Conservation (phyloP, 2,888 invertebrate species). For the Hemithea aestivaria region DNA sequence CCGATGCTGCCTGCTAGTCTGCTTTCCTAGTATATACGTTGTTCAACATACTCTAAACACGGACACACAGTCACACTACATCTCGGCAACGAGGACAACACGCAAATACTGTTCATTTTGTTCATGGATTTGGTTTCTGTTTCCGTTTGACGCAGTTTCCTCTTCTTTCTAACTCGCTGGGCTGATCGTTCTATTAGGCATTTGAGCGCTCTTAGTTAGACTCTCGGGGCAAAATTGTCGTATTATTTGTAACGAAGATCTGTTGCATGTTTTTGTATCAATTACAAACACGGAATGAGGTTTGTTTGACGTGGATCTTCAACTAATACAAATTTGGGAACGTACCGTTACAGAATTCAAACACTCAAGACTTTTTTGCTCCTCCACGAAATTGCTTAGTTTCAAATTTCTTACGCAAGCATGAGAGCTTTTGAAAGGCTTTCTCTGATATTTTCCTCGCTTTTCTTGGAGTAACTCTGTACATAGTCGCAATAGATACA, state of each 20-base stretch:
- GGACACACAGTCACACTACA: conserved; percentile 36
- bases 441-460: conserved; percentile 27
- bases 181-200: conserved; percentile 21
- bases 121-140: conserved; percentile 17
- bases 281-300: too few species aligned
- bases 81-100: conserved; percentile 28
- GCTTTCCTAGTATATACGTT: conserved; percentile 33
- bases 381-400: conserved; percentile 23
- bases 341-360: conserved; percentile 9
- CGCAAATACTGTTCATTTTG: conserved; percentile 28
- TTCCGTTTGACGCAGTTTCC: conserved; percentile 22
- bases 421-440: conserved; percentile 27
- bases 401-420: conserved; percentile 24
- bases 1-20: conserved; percentile 32
- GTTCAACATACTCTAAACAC: conserved; percentile 23
- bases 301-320: too few species aligned
- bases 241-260: background rate
- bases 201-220: conserved; percentile 21
- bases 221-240: conserved; percentile 25
- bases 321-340: background rate
- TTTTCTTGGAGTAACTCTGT: conserved; percentile 31
- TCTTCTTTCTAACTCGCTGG: conserved; percentile 24
- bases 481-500: conserved; percentile 31
- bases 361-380: conserved; percentile 27
- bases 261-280: too few species aligned